Conservation (phyloP, 2,888 invertebrate genomes). For the Spilosoma lubricipeda region DNA sequence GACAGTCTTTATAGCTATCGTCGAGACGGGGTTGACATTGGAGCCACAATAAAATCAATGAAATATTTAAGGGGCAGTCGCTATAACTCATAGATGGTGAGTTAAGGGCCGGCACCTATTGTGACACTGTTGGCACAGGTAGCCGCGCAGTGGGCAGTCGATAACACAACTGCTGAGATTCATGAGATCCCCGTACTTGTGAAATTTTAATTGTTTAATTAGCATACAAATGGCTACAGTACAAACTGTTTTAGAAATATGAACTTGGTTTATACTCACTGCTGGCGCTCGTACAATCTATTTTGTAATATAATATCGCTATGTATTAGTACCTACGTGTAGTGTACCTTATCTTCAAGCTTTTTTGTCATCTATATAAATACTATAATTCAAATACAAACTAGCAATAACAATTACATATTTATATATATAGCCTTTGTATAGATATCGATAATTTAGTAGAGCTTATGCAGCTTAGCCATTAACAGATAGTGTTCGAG, state of each 20-base stretch:
- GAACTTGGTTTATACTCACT: slow-evolving; percentile 2
- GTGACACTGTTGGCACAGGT: slow-evolving; percentile 77
- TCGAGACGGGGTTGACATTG: slow-evolving; percentile 84
- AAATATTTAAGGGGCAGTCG: slow-evolving; percentile 81
- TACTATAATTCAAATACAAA: background rate
- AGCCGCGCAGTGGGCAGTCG: slow-evolving; percentile 69
- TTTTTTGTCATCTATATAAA: background rate
- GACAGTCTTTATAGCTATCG: slow-evolving; percentile 76
- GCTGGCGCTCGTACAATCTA: background rate
- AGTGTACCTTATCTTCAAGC: background rate
- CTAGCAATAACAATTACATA: background rate
- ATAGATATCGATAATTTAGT: no score
- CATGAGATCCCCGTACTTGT: slow-evolving; percentile 50
- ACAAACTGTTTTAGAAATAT: slow-evolving; percentile 19
- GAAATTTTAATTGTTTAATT: slow-evolving; percentile 58
- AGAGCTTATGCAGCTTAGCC: background rate
- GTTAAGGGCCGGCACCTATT: slow-evolving; percentile 66
- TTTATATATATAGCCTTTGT: background rate
- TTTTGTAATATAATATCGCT: no score
- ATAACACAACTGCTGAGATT: slow-evolving; percentile 53
- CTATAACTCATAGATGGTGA: slow-evolving; percentile 76
- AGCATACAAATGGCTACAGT: slow-evolving; percentile 51
- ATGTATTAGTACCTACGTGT: background rate
- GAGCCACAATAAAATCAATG: slow-evolving; percentile 86
- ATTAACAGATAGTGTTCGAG: background rate